These are phyloP conservation scores for Onthophagus taurus DNA, from an alignment of 1,140 invertebrate species.

Conservation along the genomic window DNA sequence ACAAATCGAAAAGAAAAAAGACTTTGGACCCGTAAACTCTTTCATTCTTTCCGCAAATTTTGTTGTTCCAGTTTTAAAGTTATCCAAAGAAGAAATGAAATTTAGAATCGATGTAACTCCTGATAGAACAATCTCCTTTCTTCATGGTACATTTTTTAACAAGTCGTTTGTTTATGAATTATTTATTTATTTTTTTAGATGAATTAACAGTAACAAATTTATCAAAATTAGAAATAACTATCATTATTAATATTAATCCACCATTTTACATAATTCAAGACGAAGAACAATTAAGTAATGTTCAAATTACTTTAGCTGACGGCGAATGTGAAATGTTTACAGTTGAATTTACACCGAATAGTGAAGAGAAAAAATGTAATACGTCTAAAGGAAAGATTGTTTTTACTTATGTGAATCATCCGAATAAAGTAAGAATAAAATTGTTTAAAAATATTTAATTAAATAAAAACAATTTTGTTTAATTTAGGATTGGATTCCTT, in stretches of 20 bases:
- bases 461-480: slow-evolving; percentile 10
- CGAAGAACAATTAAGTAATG: background rate
- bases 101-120: slow-evolving; percentile 23
- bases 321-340: slow-evolving; percentile 5
- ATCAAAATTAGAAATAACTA: slow-evolving; percentile 17
- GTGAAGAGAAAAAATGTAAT: slow-evolving; percentile 16
- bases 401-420: slow-evolving; percentile 24
- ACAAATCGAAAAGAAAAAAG: slow-evolving; percentile 18
- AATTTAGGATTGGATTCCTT: slow-evolving; percentile 38
- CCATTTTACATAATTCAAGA: slow-evolving; percentile 22
- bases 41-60: slow-evolving; percentile 25
- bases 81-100: slow-evolving; percentile 22
- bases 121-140: slow-evolving; percentile 5
- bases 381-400: slow-evolving; percentile 13
- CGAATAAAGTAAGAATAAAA: slow-evolving; percentile 5
- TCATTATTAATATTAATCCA: slow-evolving; percentile 17
- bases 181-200: slow-evolving; percentile 14
- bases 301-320: background rate
- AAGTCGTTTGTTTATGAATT: background rate
- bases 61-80: slow-evolving; percentile 22
- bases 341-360: slow-evolving; percentile 22
- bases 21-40: slow-evolving; percentile 12
- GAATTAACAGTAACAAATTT: slow-evolving; percentile 17
- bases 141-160: background rate
- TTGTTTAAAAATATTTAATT: slow-evolving; percentile 6